Evolutionary conservation across 2,888 invertebrate genomes (phyloP).

Genomic region (Prostheceraeus crozeri): DNA sequence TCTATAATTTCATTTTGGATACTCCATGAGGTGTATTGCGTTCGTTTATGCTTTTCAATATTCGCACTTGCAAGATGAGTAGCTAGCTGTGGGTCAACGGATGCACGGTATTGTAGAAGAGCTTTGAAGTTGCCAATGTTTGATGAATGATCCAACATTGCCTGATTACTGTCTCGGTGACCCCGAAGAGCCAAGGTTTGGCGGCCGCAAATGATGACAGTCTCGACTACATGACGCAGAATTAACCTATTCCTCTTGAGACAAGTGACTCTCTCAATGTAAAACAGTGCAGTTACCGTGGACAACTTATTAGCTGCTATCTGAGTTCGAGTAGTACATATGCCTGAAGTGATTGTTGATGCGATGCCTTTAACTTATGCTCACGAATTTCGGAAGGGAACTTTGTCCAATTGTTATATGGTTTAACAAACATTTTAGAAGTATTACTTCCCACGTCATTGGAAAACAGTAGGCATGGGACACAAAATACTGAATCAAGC

Average conservation of each 20-base stretch:
- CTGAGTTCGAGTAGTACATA: too few species aligned
- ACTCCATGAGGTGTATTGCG: background rate
- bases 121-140: background rate
- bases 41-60: constrained; percentile 1
- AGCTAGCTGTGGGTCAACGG: background rate
- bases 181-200: background rate
- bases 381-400: background rate
- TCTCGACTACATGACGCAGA: constrained; percentile 10
- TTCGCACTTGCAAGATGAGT: background rate
- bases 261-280: background rate
- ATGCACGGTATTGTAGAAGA: background rate
- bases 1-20: constrained; percentile 6
- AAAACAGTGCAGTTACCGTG: background rate
- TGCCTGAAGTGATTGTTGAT: background rate
- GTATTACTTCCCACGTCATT: too few species aligned
- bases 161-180: constrained; percentile 7
- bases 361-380: constrained; percentile 4
- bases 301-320: background rate
- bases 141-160: background rate
- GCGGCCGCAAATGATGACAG: background rate
- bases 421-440: too few species aligned
- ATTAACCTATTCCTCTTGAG: background rate
- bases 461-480: background rate
- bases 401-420: background rate
- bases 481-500: background rate